Evolutionary conservation across 2,888 invertebrate species (phyloP).

Genomic region (Dascillus cervinus): DNA sequence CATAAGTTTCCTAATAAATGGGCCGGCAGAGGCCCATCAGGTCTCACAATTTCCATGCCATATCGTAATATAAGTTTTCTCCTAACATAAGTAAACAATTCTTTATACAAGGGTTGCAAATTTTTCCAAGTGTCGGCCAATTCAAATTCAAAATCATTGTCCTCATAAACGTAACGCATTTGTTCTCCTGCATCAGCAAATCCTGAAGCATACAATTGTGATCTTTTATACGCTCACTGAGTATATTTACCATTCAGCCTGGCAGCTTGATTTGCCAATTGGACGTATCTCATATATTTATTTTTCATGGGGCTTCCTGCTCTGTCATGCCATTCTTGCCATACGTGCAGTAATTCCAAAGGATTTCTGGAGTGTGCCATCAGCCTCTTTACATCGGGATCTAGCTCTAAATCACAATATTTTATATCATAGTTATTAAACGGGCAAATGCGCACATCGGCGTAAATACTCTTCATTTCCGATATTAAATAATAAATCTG

Average conservation of each 20-base stretch:
- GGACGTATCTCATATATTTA: slow-evolving; percentile 70
- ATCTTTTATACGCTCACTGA: slow-evolving; percentile 2
- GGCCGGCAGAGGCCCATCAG: slow-evolving; percentile 74
- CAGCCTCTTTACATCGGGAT: slow-evolving; percentile 55
- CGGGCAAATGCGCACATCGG: slow-evolving; percentile 64
- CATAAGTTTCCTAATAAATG: slow-evolving; percentile 82
- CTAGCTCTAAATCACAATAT: slow-evolving; percentile 54
- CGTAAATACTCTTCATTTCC: slow-evolving; percentile 74
- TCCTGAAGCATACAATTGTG: slow-evolving; percentile 43
- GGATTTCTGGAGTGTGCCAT: slow-evolving; percentile 67
- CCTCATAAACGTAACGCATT: slow-evolving; percentile 69
- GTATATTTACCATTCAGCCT: slow-evolving; percentile 54
- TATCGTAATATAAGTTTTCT: slow-evolving; percentile 49
- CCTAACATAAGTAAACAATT: slow-evolving; percentile 76
- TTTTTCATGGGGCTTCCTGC: slow-evolving; percentile 69
- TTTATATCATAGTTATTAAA: slow-evolving; percentile 48
- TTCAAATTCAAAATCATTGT: slow-evolving; percentile 54
- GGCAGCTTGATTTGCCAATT: slow-evolving; percentile 73
- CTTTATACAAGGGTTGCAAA: slow-evolving; percentile 68
- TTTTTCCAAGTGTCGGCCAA: slow-evolving; percentile 53
- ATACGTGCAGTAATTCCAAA: slow-evolving; percentile 66
- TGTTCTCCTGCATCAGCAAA: slow-evolving; percentile 75
- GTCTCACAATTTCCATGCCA: slow-evolving; percentile 42
- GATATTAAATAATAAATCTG: slow-evolving; percentile 64
- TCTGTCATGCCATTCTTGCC: slow-evolving; percentile 75